Evolutionary conservation across 2,888 invertebrate genomes (phyloP).

Genomic region (Heliconius charithonia): DNA sequence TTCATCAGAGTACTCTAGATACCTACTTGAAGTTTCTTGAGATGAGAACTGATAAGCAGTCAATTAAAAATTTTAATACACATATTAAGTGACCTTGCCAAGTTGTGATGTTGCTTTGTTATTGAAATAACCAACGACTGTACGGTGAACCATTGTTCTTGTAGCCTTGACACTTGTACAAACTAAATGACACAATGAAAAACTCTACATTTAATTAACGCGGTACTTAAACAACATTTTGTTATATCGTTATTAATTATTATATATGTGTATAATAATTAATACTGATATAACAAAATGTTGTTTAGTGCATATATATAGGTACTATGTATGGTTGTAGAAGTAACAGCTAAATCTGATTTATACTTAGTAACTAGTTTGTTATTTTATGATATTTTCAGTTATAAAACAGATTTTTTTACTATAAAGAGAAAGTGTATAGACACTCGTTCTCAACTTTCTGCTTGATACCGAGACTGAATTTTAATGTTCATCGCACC

Average conservation of each 20-base stretch:
- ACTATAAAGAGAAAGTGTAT: no score
- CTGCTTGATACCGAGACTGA: no score
- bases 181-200: conserved; percentile 36
- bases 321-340: not conserved
- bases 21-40: not conserved
- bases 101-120: conserved; percentile 37
- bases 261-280: no score
- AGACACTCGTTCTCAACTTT: no score
- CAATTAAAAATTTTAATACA: conserved; percentile 17
- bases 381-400: not conserved
- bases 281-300: no score
- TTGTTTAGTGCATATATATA: not conserved
- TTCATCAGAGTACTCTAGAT: not conserved
- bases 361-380: not conserved
- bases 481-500: no score
- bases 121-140: conserved; percentile 36
- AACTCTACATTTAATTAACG: conserved; percentile 14
- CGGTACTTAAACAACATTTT: not conserved
- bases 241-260: not conserved
- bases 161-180: conserved; percentile 53
- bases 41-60: conserved; percentile 15
- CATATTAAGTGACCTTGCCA: conserved; percentile 38
- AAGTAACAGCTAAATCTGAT: not conserved
- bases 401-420: no score
- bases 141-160: conserved; percentile 54